A percentile compares a stretch with the other conserved stretches of the same genome.
Conservation (phyloP, 2,888 invertebrate species). For the Tetragnatha montana region DNA sequence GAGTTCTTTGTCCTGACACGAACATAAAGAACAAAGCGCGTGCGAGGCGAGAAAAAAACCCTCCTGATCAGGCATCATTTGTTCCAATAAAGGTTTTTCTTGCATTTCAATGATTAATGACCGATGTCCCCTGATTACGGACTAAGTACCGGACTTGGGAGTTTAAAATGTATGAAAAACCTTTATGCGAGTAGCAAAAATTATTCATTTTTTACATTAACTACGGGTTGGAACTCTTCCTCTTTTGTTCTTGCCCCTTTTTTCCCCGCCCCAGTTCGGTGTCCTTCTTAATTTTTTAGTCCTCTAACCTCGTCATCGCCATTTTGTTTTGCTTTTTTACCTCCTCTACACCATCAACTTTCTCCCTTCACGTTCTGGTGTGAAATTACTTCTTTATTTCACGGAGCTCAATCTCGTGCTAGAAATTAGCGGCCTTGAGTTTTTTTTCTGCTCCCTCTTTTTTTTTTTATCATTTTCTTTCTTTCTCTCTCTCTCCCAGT, state of each 20-base stretch:
- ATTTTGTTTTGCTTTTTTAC: conserved; percentile 37
- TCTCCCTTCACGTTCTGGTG: conserved; percentile 49
- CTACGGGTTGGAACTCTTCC: conserved; percentile 59
- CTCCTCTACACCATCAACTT: conserved; percentile 1
- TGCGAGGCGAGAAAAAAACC: conserved; percentile 11
- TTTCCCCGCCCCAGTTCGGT: conserved; percentile 25
- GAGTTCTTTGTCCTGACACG: conserved; percentile 39
- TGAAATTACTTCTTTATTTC: conserved; percentile 70
- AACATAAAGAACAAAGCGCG: conserved; percentile 33
- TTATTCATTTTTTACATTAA: conserved; percentile 70
- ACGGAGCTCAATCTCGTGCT: conserved; percentile 62
- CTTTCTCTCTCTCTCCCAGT: conserved; percentile 4
- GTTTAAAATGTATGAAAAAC: conserved; percentile 71
- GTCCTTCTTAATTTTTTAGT: conserved; percentile 66
- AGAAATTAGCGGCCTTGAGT: conserved; percentile 63
- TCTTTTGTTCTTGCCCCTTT: conserved; percentile 49
- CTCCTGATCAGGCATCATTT: conserved; percentile 61
- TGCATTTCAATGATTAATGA: conserved; percentile 64
- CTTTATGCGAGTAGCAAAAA: conserved; percentile 68
- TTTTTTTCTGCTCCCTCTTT: conserved; percentile 4
- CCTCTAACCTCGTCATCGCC: conserved; percentile 41
- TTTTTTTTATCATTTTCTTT: conserved; percentile 21
- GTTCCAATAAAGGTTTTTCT: conserved; percentile 71
- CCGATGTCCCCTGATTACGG: conserved; percentile 57
- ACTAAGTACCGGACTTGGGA: conserved; percentile 66